phyloP scores from a whole-genome alignment of 1,140 invertebrate genomes.

The Eulimnadia texana region DNA sequence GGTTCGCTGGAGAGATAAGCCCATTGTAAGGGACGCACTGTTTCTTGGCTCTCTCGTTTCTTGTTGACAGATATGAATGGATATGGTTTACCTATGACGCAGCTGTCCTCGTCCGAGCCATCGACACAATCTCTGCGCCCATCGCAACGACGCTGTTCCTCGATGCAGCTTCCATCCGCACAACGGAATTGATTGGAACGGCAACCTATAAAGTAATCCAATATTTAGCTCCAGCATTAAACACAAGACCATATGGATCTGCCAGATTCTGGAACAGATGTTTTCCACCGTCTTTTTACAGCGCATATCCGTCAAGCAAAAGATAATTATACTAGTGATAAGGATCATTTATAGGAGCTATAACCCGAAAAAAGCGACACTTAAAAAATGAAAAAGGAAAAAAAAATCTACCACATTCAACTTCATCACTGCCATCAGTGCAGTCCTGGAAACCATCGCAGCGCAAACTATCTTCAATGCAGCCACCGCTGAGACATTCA shows the following conservation, averaged over 20 bases:
- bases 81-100: neutral
- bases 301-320: too few species aligned
- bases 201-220: slow-evolving; percentile 26
- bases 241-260: too few species aligned
- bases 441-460: slow-evolving; percentile 42
- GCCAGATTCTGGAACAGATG: too few species aligned
- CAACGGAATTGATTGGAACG: slow-evolving; percentile 48
- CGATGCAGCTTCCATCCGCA: slow-evolving; percentile 46
- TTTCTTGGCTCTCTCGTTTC: too few species aligned
- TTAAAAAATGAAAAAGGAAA: too few species aligned
- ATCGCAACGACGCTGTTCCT: slow-evolving; percentile 57
- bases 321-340: too few species aligned
- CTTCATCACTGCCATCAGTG: slow-evolving; percentile 28
- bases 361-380: neutral
- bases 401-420: slow-evolving; percentile 21
- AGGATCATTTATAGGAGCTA: too few species aligned
- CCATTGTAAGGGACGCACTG: too few species aligned
- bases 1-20: too few species aligned
- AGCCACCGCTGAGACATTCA: slow-evolving; percentile 43
- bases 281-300: too few species aligned
- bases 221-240: too few species aligned
- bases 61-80: neutral
- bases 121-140: slow-evolving; percentile 57
- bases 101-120: slow-evolving; percentile 54
- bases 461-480: slow-evolving; percentile 40